Base-by-base conservation (phyloP, 2,113 vertebrate species). In the Ptychochromis oligacanthus region DNA sequence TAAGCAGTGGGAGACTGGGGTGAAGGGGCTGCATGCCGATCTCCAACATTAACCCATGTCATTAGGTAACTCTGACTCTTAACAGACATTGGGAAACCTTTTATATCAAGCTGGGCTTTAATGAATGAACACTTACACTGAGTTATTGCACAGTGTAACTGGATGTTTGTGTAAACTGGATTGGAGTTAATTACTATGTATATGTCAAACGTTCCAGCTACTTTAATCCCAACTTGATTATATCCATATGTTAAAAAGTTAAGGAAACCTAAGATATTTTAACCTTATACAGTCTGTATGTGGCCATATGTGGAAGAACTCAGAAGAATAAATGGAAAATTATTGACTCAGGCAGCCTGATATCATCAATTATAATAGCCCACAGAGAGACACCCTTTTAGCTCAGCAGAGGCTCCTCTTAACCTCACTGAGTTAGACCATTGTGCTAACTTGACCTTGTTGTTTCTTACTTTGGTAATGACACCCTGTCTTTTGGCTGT, bases 401-500 rank as follows among this genome's bases (percentile, higher is more conserved):
- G 56, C 62, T 80, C 38, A 74, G 81, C 43, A 75, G n/a, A 81
- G 61, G 62, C 81, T 87, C 61, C 86, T 93, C 85, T 90, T 89
- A 81, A 91, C 87, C 88, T 83, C 76, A 24, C 54, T 84, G 61
- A 91, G 88, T 85, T 86, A 77, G 11, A 22, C 78, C 75, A 82
- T 95, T 93, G 91, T 93, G 49, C 79, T 91, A 91, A 92, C 93
- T 91, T 94, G 91, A 94, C 92, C 92, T 93, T 92, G 87, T 56
- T 55, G 81, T 79, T 82, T 87, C 59, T 86, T 87, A 77, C 80
- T 85, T 49, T 5, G 22, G 64, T 88, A 82, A 89, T 84, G 81
- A 91, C 85, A 89, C 81, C 61, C 74, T 5, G 24, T 81, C 80
- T 83, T 83, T 85, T 85, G 62, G 79, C 87, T 56, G 22, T 4